Conservation (phyloP, 2,113 vertebrate genomes). For the Nanger granti region DNA sequence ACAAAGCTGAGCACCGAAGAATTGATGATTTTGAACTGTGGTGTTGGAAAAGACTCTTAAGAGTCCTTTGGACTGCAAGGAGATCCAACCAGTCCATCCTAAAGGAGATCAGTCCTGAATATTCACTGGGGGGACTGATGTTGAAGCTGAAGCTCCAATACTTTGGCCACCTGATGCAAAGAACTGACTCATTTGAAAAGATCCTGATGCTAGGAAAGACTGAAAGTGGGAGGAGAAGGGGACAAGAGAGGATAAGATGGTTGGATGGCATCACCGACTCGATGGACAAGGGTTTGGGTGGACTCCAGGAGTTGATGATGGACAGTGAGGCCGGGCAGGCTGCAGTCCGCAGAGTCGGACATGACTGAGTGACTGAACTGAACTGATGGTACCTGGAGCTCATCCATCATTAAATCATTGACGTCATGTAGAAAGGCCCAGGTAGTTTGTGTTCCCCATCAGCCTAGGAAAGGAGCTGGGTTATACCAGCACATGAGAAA, state of each 20-base stretch:
- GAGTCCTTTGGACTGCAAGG: not conserved
- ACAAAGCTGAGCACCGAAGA: accelerated
- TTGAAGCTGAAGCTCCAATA: not conserved
- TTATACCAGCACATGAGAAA: not conserved
- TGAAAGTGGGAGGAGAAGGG: not conserved
- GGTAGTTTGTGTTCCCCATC: not conserved
- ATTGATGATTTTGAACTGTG: not conserved
- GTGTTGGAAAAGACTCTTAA: not conserved
- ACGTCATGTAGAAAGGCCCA: not conserved
- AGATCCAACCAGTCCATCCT: not conserved
- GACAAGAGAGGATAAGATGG: not conserved
- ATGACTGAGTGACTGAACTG: not conserved
- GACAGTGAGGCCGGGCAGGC: not conserved
- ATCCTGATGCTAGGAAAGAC: not conserved
- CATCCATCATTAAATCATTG: not conserved
- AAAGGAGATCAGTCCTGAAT: not conserved
- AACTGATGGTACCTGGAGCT: not conserved
- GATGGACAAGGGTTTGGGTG: not conserved
- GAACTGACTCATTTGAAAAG: not conserved
- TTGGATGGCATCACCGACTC: not conserved
- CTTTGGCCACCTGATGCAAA: not conserved
- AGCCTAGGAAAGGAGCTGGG: not conserved
- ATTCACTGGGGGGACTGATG: not conserved
- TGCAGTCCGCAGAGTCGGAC: accelerated
- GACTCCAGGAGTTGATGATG: not conserved